Evolutionary conservation across 2,888 invertebrate species (phyloP).

Genomic region (Toxonevra muliebris): DNA sequence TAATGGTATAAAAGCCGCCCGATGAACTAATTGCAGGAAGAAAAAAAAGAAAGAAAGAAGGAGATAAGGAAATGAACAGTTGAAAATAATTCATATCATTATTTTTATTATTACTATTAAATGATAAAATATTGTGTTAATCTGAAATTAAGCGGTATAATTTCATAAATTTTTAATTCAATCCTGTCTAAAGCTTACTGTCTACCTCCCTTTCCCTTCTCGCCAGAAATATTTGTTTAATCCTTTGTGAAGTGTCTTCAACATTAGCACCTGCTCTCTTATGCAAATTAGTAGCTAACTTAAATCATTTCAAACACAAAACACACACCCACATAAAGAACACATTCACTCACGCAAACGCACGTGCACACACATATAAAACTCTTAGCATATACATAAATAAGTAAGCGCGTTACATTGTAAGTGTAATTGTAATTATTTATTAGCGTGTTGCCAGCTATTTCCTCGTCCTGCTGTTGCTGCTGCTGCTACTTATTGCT

Average conservation of each 20-base stretch:
- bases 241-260: background rate
- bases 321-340: background rate
- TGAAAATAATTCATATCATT: background rate
- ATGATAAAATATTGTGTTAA: background rate
- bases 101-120: background rate
- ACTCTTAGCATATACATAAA: background rate
- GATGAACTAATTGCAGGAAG: conserved; percentile 49
- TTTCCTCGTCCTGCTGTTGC: background rate
- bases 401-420: background rate
- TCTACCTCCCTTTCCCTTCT: too few relatives aligned
- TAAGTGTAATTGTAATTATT: conserved; percentile 4
- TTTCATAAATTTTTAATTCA: background rate
- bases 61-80: conserved; percentile 11
- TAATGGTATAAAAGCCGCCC: conserved; percentile 59
- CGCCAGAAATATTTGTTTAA: too few relatives aligned
- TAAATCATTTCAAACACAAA: background rate
- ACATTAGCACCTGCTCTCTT: conserved; percentile 7
- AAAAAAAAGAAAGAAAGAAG: conserved; percentile 3
- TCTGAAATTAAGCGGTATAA: background rate
- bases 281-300: conserved; percentile 3
- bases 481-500: too few relatives aligned
- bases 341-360: background rate
- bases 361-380: background rate
- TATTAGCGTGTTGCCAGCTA: background rate
- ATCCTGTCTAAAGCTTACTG: too few relatives aligned